These are phyloP conservation scores for Ormyrus nitidulus DNA, from an alignment of 2,888 invertebrate genomes.

Conservation along the genomic window DNA sequence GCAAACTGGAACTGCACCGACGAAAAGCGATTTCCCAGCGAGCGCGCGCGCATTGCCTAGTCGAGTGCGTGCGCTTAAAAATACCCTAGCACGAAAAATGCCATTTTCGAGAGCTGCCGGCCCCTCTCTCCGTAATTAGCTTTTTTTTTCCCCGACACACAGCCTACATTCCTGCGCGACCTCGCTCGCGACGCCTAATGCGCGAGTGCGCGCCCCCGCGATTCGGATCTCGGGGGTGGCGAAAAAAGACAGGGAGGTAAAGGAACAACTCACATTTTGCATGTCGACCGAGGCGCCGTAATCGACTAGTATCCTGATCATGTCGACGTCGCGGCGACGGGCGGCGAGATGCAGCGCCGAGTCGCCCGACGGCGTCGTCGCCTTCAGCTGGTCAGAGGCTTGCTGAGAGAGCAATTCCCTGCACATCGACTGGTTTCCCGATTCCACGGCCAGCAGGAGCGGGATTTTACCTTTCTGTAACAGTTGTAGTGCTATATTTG, in stretches of 20 bases:
- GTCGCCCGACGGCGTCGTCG: conserved; percentile 91
- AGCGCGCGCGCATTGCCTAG: too few relatives aligned
- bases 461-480: conserved; percentile 94
- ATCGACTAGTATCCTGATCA: conserved; percentile 94
- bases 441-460: conserved; percentile 93
- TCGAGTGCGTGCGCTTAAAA: conserved; percentile 9
- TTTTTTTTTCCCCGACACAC: neutral
- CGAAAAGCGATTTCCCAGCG: neutral
- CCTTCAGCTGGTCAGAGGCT: conserved; percentile 90
- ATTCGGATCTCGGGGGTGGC: neutral
- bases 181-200: neutral
- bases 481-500: too few relatives aligned
- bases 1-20: too few relatives aligned
- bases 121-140: neutral
- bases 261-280: conserved; percentile 82
- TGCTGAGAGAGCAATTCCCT: conserved; percentile 92
- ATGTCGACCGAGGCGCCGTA: conserved; percentile 94
- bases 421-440: conserved; percentile 96
- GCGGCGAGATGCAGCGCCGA: conserved; percentile 96
- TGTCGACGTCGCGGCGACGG: conserved; percentile 93
- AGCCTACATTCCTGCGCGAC: neutral
- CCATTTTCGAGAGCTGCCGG: neutral
- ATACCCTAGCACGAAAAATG: conserved; percentile 2
- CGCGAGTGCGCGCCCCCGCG: neutral
- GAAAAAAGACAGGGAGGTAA: neutral